Base-by-base conservation (phyloP, 92 coral and sea anemone genomes). In the Phenganax marumi region DNA sequence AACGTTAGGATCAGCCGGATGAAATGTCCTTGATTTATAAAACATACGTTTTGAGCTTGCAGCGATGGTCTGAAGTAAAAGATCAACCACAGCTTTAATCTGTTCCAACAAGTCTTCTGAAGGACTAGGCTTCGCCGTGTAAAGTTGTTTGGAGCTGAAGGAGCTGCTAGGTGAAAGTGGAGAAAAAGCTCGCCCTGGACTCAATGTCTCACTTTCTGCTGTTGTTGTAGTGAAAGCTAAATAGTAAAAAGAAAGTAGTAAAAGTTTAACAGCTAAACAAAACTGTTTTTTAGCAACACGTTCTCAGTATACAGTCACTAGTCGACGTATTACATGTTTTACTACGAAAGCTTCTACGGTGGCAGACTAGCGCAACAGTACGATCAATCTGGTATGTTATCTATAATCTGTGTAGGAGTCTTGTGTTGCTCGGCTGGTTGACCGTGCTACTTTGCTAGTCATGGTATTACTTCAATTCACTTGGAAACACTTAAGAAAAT, bases 31-130 rank as follows among this genome's bases (percentile, higher is more conserved):
- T 19, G 18, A 17, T 22, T 48, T 24, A 12, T 24, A 25, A 18
- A 21, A 71, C 98, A 90, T 90, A 95, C 97, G 98, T 61, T 77
- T 86, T 55, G 93, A 89, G 18, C 93, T 92, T 48, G 91, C 86
- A 63, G 88, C 84, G 64, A 95, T 92, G 43, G 98, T 89, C 18
- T 78, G 69, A 25, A 91, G 86, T 56, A 95, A 87, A n/a, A 94
- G 88, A 72, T 88, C 86, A 13, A 93, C 86, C 12, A 95, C 97
- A 65, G 90, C 87, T 61, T 90, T 88, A 68, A 94, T 93, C 69
- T 90, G 97, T 51, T 77, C 81, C 47, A 46, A 13, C 18, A 77
- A 49, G 1, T 77, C 81, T 33, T 77, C 81, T 0, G 81, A 77
- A 24, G 57, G 81, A 23, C 78, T 75, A 47, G 94, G 88, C 50